A percentile compares a stretch with the other conserved stretches of the same genome.
These are phyloP conservation scores for Amyelois transitella DNA, from an alignment of 1,140 invertebrate genomes.

Conservation along the genomic window DNA sequence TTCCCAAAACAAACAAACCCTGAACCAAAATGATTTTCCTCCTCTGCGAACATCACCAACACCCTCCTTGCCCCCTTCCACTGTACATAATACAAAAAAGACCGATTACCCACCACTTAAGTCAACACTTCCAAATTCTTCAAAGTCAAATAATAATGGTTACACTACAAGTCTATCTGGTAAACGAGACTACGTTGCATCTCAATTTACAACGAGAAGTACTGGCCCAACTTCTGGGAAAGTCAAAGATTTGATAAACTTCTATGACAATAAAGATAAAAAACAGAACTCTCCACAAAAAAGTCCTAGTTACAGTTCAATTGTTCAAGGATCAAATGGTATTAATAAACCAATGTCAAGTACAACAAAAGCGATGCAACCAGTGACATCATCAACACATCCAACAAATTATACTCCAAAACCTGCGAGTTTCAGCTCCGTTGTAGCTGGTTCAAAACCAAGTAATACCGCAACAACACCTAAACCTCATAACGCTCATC, in stretches of 20 bases:
- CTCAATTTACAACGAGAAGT: conserved; percentile 8
- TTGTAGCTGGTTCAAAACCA: conserved; percentile 32
- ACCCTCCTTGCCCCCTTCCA: neutral
- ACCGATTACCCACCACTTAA: conserved; percentile 2
- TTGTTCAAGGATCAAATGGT: conserved; percentile 34
- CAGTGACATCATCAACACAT: conserved; percentile 10
- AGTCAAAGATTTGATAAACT: conserved; percentile 61
- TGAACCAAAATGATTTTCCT: neutral
- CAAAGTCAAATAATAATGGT: neutral
- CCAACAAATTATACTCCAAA: conserved; percentile 26
- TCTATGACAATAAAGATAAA: conserved; percentile 45
- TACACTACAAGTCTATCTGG: conserved; percentile 14
- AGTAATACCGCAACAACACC: conserved; percentile 20
- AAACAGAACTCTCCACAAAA: conserved; percentile 16
- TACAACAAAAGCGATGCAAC: conserved; percentile 8
- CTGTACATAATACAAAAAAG: neutral
- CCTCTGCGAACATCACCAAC: conserved; percentile 10
- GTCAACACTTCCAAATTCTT: neutral
- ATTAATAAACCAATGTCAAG: conserved; percentile 14
- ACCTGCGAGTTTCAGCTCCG: conserved; percentile 42
- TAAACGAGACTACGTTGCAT: conserved; percentile 46
- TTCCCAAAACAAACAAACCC: conserved; percentile 6
- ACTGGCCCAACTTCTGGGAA: conserved; percentile 25
- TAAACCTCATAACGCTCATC: conserved; percentile 19
- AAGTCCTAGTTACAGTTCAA: conserved; percentile 53